Base-by-base conservation (phyloP, 2,888 invertebrate genomes). In the Leptopilina syphax region DNA sequence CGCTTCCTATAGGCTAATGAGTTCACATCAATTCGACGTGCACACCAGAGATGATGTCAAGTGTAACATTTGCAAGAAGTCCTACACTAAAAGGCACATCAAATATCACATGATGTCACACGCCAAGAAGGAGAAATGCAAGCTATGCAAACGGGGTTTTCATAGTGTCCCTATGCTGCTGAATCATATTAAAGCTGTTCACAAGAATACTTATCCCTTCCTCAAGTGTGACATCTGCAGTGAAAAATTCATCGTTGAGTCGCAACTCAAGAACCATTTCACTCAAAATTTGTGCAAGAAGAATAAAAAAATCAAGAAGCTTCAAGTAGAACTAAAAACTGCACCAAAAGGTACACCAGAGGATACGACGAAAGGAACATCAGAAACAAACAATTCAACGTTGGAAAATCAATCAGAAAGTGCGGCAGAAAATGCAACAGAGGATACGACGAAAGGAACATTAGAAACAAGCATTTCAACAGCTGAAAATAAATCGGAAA, bases 51-150 rank as follows among this genome's bases (percentile, higher is more conserved):
- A 79, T 12, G 73, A 79, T 7, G 12, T 18, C 24, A 81, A 81
- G 44, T 88, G 87, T 67, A 77, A 79, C 0, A 81, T 88, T 67
- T 88, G 88, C 47, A 79, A 76, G 0, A 86, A 84, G 77, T 73
- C 54, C 18, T 41, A 87, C 34, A 80, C 79, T n/a, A 5, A 1
- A 1, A 83, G 82, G 57, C 85, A 85, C 70, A 65, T 86, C 60
- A 83, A 80, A 41, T 80, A 79, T 44, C 87, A 88, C 79, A 67
- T 66, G 60, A 76, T 77, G 13, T 44, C 41, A 54, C 84, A 83
- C 65, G 47, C 24, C 0, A 65, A 13, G 2, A 44, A 76, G 13
- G 84, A 80, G 77, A 81, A 80, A 68, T 85, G 85, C 79, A 77
- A 73, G 78, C 81, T 82, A 68, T 85, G 86, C 66, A 83, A 83